Percentiles rank a stretch among this genome's conserved stretches.
phyloP scores from a whole-genome alignment of 2,113 vertebrate genomes.

The Cricetomys ansorgei region DNA sequence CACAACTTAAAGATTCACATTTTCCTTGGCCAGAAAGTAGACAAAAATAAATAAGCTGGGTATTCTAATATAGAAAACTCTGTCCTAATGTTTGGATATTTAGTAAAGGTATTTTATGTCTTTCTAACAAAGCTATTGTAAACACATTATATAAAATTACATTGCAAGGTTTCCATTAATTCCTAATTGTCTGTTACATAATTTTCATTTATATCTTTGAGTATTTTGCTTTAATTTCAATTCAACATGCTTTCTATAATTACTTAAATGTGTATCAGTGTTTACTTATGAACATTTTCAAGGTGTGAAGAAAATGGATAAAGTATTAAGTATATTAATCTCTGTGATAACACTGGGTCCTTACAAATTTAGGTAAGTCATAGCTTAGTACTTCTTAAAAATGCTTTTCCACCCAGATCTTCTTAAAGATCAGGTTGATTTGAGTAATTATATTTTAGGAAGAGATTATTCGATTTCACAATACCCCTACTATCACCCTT shows the following conservation, averaged over 20 bases:
- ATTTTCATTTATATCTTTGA: neutral
- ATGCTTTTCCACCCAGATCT: neutral
- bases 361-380: neutral
- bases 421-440: neutral
- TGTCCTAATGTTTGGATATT: conserved; percentile 13
- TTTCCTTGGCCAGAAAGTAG: neutral
- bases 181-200: neutral
- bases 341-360: neutral
- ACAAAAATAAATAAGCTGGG: neutral
- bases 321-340: neutral
- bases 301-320: neutral
- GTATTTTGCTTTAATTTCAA: conserved; percentile 7
- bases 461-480: neutral
- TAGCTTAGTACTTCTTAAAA: neutral
- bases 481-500: neutral
- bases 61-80: neutral
- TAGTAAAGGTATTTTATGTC: conserved; percentile 1
- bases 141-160: neutral
- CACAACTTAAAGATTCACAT: conserved; percentile 11
- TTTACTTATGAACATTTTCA: neutral
- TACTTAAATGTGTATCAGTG: neutral
- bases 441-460: conserved; percentile 6
- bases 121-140: neutral
- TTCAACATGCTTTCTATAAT: neutral
- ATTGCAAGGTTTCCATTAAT: neutral